Conservation (phyloP, 2,797 vertebrate genomes). For the Bryconaethiops microstoma region DNA sequence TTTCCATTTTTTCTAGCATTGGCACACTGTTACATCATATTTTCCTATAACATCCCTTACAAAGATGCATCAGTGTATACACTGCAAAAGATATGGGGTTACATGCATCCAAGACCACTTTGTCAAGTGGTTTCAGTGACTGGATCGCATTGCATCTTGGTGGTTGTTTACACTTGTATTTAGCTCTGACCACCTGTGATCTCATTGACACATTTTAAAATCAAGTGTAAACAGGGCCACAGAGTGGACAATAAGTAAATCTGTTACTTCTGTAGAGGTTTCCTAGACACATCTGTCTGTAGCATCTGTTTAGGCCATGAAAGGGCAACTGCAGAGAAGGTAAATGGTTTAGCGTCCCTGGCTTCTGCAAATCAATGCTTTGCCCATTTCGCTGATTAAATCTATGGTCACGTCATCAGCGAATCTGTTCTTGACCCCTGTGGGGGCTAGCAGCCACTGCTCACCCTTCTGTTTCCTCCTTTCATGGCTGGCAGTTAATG, state of each 20-base stretch:
- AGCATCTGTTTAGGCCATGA: constrained; percentile 41
- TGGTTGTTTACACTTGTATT: too few relatives aligned
- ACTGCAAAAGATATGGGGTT: too few relatives aligned
- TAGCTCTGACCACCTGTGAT: too few relatives aligned
- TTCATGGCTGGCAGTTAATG: constrained; percentile 12
- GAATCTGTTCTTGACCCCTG: constrained; percentile 32
- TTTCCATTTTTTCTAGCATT: too few relatives aligned
- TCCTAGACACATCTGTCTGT: constrained; percentile 61
- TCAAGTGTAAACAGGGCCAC: not conserved
- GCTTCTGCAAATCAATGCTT: constrained; percentile 62
- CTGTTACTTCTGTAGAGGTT: constrained; percentile 9
- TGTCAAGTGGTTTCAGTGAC: too few relatives aligned
- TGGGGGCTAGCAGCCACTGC: not conserved
- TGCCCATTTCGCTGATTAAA: constrained; percentile 61
- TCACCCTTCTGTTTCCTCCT: constrained; percentile 40
- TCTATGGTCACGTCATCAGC: constrained; percentile 40
- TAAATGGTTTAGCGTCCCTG: constrained; percentile 59
- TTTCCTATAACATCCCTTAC: too few relatives aligned
- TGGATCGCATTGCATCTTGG: too few relatives aligned
- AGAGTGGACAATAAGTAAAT: constrained; percentile 7
- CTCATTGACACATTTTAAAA: too few relatives aligned
- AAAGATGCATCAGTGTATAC: too few relatives aligned
- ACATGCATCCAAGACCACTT: too few relatives aligned
- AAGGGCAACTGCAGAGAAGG: constrained; percentile 51
- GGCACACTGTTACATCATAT: too few relatives aligned